Evolutionary conservation across 1,140 invertebrate genomes (phyloP).

Genomic region (Glomeris maerens): DNA sequence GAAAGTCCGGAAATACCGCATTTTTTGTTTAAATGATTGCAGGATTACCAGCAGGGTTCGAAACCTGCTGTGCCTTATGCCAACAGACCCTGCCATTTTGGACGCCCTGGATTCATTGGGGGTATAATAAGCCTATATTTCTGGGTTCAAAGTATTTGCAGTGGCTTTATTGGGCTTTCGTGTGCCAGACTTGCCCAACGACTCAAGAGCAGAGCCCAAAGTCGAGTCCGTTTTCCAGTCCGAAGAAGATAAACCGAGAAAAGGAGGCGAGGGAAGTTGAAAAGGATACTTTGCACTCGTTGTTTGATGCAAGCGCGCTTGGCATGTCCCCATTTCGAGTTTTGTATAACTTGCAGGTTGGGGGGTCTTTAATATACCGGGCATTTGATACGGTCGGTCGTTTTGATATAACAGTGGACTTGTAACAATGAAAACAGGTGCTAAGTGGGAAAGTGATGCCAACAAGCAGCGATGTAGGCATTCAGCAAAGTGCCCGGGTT

Average conservation of each 20-base stretch:
- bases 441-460: conserved; percentile 38
- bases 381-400: neutral
- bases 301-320: conserved; percentile 30
- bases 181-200: neutral
- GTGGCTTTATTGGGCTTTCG: no score
- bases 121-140: conserved; percentile 7
- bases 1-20: conserved; percentile 5
- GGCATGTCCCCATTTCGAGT: conserved; percentile 37
- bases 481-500: conserved; percentile 26
- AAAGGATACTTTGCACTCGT: conserved; percentile 17
- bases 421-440: conserved; percentile 25
- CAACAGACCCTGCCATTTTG: conserved; percentile 35
- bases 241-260: conserved; percentile 23
- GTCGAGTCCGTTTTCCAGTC: conserved; percentile 27
- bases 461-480: conserved; percentile 26
- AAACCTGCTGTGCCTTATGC: conserved; percentile 36
- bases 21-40: conserved; percentile 16
- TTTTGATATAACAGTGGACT: conserved; percentile 4
- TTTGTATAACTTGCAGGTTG: conserved; percentile 39
- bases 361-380: no score
- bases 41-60: conserved; percentile 34
- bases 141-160: no score
- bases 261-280: conserved; percentile 27
- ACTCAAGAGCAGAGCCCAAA: conserved; percentile 16
- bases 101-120: conserved; percentile 35